Percentiles rank a stretch among this genome's conserved stretches.
Conservation (phyloP, 2,888 invertebrate genomes). For the Parnassius orleans region DNA sequence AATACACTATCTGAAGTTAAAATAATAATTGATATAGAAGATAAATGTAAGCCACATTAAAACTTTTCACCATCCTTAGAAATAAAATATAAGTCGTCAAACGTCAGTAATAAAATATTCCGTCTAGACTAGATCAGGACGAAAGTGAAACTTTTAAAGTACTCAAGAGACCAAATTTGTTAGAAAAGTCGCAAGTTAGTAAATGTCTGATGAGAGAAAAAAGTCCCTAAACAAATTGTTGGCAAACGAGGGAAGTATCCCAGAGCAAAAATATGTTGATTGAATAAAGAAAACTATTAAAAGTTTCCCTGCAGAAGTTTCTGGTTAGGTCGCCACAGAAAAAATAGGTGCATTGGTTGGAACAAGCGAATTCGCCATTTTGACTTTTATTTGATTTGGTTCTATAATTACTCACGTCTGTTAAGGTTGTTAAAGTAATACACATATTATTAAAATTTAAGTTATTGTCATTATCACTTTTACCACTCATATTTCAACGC, state of each 20-base stretch:
- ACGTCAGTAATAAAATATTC: conserved; percentile 47
- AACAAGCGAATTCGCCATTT: conserved; percentile 7
- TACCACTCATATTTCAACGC: no score
- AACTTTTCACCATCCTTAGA: conserved; percentile 11
- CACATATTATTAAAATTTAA: no score
- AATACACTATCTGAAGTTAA: no score
- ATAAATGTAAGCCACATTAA: conserved; percentile 14
- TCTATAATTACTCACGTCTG: conserved; percentile 3
- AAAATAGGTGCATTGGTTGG: conserved; percentile 56
- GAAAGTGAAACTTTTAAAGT: conserved; percentile 56
- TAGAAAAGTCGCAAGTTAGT: conserved; percentile 56
- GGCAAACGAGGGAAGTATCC: conserved; percentile 76
- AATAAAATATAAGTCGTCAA: conserved; percentile 17
- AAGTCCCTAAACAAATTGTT: conserved; percentile 76
- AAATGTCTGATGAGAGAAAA: conserved; percentile 57
- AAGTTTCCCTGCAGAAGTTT: conserved; percentile 64
- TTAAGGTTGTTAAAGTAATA: no score
- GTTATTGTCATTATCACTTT: no score
- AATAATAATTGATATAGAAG: conserved; percentile 5
- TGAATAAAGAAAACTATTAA: conserved; percentile 80
- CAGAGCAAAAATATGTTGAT: conserved; percentile 78
- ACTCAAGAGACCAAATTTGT: conserved; percentile 69
- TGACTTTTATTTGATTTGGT: not conserved
- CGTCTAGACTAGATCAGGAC: conserved; percentile 60
- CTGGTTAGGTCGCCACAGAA: conserved; percentile 61